phyloP scores from a whole-genome alignment of 2,888 invertebrate genomes.

The Trichopria drosophilae region DNA sequence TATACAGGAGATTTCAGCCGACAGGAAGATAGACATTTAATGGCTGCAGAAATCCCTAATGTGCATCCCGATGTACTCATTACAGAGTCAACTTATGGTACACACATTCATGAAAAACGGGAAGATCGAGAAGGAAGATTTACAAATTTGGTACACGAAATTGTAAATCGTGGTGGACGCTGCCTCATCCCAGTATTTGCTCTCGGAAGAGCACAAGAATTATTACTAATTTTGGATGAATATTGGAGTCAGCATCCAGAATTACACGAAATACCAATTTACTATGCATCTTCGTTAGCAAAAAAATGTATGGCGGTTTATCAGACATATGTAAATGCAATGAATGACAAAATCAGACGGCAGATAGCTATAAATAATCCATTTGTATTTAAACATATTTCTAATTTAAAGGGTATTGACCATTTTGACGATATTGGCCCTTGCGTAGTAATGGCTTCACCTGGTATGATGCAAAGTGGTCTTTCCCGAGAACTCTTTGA shows the following conservation, averaged over 20 bases:
- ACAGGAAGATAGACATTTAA: constrained; percentile 97
- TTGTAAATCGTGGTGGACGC: constrained; percentile 94
- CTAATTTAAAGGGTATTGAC: constrained; percentile 95
- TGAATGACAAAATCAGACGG: constrained; percentile 95
- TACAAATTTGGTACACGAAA: constrained; percentile 91
- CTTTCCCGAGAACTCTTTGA: constrained; percentile 96
- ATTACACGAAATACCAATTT: constrained; percentile 97
- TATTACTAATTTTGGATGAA: constrained; percentile 91
- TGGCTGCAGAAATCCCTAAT: constrained; percentile 98
- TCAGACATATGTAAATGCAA: constrained; percentile 98
- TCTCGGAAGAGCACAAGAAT: constrained; percentile 93
- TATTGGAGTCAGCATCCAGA: constrained; percentile 98
- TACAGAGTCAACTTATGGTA: constrained; percentile 98
- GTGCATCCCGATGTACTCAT: constrained; percentile 96
- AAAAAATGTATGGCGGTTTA: constrained; percentile 99
- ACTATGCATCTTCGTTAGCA: constrained; percentile 98
- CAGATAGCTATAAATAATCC: constrained; percentile 99
- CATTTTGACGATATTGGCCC: constrained; percentile 99
- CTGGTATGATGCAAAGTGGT: constrained; percentile 99
- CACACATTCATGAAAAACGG: constrained; percentile 97
- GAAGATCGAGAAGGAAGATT: constrained; percentile 95
- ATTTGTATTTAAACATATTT: constrained; percentile 97
- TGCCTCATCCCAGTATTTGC: constrained; percentile 99
- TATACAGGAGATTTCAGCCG: constrained; percentile 99
- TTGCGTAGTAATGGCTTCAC: constrained; percentile 99